phyloP scores from a whole-genome alignment of 2,888 invertebrate genomes.

The Cerceris rybyensis region DNA sequence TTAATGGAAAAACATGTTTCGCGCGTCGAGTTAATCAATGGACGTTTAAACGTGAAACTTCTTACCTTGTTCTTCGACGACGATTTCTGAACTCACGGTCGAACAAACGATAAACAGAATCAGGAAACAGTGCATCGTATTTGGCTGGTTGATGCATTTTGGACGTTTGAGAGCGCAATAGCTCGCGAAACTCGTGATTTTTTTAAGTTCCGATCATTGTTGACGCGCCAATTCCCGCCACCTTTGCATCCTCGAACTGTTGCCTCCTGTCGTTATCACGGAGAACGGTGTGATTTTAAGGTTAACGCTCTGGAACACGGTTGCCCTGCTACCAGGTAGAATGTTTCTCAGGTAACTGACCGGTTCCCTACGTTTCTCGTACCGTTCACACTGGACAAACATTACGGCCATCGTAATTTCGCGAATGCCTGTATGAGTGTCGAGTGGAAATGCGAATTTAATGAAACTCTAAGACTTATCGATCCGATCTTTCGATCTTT shows the following conservation, averaged over 20 bases:
- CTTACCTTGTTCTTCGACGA: conserved; percentile 46
- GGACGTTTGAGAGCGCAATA: conserved; percentile 21
- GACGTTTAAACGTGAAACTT: background rate
- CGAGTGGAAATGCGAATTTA: conserved; percentile 21
- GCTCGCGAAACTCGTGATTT: conserved; percentile 22
- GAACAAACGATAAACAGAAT: conserved; percentile 42
- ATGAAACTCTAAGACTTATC: conserved; percentile 8
- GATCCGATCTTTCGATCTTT: background rate
- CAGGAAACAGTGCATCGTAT: conserved; percentile 49
- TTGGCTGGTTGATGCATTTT: conserved; percentile 42
- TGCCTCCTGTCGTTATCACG: conserved; percentile 11
- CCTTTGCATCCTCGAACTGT: conserved; percentile 17
- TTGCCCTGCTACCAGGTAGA: conserved; percentile 47
- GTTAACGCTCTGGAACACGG: conserved; percentile 37
- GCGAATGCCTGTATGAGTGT: conserved; percentile 18
- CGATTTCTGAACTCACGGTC: conserved; percentile 32
- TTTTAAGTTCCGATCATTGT: conserved; percentile 31
- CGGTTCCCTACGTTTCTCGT: conserved; percentile 39
- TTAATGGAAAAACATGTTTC: background rate
- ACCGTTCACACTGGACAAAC: conserved; percentile 59
- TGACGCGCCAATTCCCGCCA: conserved; percentile 36
- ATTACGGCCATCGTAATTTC: conserved; percentile 25
- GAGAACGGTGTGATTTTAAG: conserved; percentile 23
- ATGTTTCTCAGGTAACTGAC: conserved; percentile 58
- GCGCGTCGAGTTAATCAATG: background rate